Base-by-base conservation (phyloP, 2,113 vertebrate species). In the Pelmatolapia mariae region DNA sequence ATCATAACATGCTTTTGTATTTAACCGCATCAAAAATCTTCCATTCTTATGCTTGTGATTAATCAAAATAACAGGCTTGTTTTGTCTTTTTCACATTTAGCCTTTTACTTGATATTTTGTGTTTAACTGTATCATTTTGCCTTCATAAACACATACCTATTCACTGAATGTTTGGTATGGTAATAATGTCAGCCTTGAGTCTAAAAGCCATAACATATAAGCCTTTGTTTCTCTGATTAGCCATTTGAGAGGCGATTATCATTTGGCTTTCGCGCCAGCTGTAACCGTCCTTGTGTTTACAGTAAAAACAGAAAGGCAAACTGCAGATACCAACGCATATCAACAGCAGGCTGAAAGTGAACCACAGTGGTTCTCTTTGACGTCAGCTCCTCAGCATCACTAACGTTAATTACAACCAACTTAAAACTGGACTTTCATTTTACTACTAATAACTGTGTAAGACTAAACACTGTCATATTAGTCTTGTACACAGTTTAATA, bases 301-400 rank as follows among this genome's bases (percentile, higher is more conserved):
- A 86, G 54, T 93, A 53, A 84, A 92, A 94, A 94, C 90, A 86
- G 11, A 18, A 18, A 76, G 47, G 78, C 71, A 85, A 89, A 81
- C 68, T 3, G 52, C n/a, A 43, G 66, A 86, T 43, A 78, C 83
- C 82, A 47, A 78, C 86, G 71, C 56, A 81, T 19, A 83, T 86
- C 40, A 84, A 85, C 84, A 73, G 61, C 57, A 86, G 19, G 63
- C 56, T 83, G 6, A n/a, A 9, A 82, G 6, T 31, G 33, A 47
- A 71, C 82, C 9, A 1, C 29, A 82, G 19, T 16, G 7, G 26
- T 16, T 76, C 47, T 31, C 13, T 54, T 82, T 85, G 53, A 40
- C 10, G 19, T 85, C 16, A 56, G n/a, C 50, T 18, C 5, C 22
- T 56, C 19, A 73, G 38, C 8, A 9, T 24, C 1, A 8, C 16